A percentile compares a stretch with the other conserved stretches of the same genome.
phyloP scores from a whole-genome alignment of 2,888 invertebrate species.

The Lepidocyrtoides sp. region DNA sequence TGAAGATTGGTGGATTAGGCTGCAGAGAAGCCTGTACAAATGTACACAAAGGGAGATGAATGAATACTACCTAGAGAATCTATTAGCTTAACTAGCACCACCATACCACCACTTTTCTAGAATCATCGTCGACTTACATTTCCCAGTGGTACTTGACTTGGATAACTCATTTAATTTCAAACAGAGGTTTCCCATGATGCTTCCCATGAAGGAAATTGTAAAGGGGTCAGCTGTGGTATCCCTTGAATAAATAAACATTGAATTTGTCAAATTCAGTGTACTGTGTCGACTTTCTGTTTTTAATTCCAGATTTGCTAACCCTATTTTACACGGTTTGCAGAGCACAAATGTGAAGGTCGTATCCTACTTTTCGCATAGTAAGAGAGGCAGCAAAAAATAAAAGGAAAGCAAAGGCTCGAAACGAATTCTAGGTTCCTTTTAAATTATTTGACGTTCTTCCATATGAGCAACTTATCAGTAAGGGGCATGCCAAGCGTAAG shows the following conservation, averaged over 20 bases:
- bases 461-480: too few relatives aligned
- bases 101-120: too few relatives aligned
- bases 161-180: background rate
- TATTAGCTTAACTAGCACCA: too few relatives aligned
- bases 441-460: too few relatives aligned
- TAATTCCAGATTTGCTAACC: background rate
- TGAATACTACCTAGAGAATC: too few relatives aligned
- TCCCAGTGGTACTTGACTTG: background rate
- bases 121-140: background rate
- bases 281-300: background rate
- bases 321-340: background rate
- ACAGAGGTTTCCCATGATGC: background rate
- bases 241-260: slow-evolving; percentile 12
- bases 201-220: background rate
- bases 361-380: background rate
- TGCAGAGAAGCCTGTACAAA: background rate
- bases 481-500: too few relatives aligned
- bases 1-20: background rate
- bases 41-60: background rate
- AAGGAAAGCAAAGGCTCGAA: background rate
- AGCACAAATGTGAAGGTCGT: slow-evolving; percentile 9
- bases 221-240: background rate
- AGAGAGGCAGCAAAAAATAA: background rate
- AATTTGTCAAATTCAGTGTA: background rate
- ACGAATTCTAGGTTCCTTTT: too few relatives aligned